Conservation (phyloP, 2,888 invertebrate genomes). For the Mimas tiliae region DNA sequence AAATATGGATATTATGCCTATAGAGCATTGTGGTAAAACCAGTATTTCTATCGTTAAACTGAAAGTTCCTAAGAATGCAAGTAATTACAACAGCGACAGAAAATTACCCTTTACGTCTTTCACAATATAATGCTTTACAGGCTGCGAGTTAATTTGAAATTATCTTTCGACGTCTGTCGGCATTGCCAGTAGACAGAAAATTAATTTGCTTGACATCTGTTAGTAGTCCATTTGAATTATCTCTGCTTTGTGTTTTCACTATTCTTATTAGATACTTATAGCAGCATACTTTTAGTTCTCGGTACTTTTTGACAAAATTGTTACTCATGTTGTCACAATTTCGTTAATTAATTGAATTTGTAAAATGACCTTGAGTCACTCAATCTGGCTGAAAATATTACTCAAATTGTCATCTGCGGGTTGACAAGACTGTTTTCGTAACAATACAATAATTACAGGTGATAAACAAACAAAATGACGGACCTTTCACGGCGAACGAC, state of each 20-base stretch:
- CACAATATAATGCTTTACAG: conserved; percentile 1
- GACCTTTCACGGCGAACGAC: conserved; percentile 93
- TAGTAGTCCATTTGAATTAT: conserved; percentile 7
- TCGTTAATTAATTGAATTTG: too few relatives aligned
- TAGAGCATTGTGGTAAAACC: background rate
- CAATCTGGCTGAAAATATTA: too few relatives aligned
- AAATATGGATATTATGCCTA: background rate
- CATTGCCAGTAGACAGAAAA: conserved; percentile 9
- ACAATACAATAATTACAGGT: conserved; percentile 79
- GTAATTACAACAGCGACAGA: background rate
- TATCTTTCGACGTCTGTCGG: conserved; percentile 20
- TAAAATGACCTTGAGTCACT: too few relatives aligned
- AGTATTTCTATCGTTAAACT: too few relatives aligned
- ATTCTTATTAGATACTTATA: background rate
- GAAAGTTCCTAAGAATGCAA: background rate
- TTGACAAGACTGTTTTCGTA: background rate
- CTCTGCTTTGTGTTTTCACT: background rate
- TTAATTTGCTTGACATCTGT: conserved; percentile 13
- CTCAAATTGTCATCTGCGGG: too few relatives aligned
- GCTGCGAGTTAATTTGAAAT: conserved; percentile 17
- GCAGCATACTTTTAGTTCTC: background rate
- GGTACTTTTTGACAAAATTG: background rate
- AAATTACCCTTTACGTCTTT: background rate
- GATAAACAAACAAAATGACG: conserved; percentile 94
- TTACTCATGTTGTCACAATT: too few relatives aligned